Percentiles rank a stretch among this genome's conserved stretches.
phyloP scores from a whole-genome alignment of 2,113 vertebrate genomes.

The Pseudopodoces humilis region DNA sequence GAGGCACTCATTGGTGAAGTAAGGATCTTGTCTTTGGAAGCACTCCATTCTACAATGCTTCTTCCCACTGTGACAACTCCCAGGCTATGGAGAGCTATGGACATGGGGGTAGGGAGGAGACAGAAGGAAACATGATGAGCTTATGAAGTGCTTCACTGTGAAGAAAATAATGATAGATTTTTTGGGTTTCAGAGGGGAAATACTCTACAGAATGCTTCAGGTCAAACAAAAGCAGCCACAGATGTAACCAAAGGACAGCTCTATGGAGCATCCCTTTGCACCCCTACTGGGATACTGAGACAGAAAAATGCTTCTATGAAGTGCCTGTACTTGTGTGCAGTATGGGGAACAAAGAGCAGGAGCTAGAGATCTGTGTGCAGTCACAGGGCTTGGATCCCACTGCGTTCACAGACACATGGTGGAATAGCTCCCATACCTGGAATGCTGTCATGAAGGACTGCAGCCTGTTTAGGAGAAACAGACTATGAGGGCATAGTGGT shows the following conservation, averaged over 20 bases:
- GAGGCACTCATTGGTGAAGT: background rate
- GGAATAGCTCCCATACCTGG: background rate
- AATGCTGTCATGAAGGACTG: background rate
- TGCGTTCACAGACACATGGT: fast-evolving
- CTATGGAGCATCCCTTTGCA: background rate
- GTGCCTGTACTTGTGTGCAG: background rate
- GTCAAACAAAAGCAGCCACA: background rate
- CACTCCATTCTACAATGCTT: background rate
- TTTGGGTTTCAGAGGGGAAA: background rate
- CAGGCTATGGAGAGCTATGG: background rate
- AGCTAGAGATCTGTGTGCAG: background rate
- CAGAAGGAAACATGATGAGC: background rate
- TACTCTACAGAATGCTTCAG: background rate
- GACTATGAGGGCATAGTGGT: background rate
- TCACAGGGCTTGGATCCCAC: background rate
- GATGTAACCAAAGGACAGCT: background rate
- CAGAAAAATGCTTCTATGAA: background rate
- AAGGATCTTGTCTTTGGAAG: background rate
- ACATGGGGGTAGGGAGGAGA: background rate
- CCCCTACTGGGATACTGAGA: background rate
- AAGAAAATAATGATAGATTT: background rate
- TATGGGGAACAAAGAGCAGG: background rate
- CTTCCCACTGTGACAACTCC: background rate
- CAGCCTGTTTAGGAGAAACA: background rate
- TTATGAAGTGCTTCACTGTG: background rate